phyloP scores from a whole-genome alignment of 2,888 invertebrate genomes.

The Troides helena region DNA sequence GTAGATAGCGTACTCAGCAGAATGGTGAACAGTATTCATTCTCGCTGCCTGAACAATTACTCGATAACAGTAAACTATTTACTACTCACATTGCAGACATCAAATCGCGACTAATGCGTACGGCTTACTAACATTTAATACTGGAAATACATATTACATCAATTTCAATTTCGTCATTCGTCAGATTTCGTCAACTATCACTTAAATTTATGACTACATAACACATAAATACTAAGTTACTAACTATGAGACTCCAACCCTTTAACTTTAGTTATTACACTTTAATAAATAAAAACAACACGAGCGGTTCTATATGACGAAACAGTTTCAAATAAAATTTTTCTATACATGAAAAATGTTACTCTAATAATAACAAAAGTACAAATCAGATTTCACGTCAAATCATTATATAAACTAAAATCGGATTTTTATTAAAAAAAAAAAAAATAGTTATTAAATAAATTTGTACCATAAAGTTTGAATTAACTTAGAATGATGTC shows the following conservation, averaged over 20 bases:
- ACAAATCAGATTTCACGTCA: too few species aligned
- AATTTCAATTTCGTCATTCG: neutral
- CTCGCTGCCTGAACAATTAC: neutral
- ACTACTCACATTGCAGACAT: neutral
- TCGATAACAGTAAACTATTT: neutral
- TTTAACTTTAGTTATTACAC: constrained; percentile 1
- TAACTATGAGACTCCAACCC: constrained; percentile 60
- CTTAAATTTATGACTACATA: constrained; percentile 56
- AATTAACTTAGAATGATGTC: neutral
- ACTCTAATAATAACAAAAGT: too few species aligned
- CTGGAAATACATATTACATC: constrained; percentile 35
- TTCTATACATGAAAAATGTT: too few species aligned
- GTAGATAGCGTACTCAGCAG: constrained; percentile 10
- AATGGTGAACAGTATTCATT: neutral
- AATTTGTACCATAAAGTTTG: constrained; percentile 8
- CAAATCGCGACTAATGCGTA: neutral
- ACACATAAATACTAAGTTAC: constrained; percentile 47
- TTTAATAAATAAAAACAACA: neutral
- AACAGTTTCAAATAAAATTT: too few species aligned
- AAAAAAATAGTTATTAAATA: neutral
- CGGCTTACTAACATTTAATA: constrained; percentile 38
- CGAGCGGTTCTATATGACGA: neutral
- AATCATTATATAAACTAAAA: too few species aligned
- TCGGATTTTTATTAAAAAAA: neutral
- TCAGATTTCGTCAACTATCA: constrained; percentile 32